Evolutionary conservation across 2,797 vertebrate species (phyloP), one percentile per base, ranked within the genome.

Genomic region (Xenops minutus): DNA sequence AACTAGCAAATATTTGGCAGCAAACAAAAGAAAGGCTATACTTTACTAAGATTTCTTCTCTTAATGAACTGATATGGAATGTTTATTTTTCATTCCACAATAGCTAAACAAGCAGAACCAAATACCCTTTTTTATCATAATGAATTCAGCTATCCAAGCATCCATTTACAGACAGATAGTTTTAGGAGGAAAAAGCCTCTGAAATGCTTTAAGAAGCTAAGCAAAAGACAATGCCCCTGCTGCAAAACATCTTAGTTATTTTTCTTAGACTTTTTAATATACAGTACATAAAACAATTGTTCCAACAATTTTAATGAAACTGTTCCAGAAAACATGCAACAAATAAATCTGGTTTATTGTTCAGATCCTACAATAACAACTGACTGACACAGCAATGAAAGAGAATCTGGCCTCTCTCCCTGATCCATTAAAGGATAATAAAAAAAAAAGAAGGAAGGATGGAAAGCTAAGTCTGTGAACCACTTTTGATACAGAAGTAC

Each of bases 71-170:
- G 48, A 85, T 79, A 49, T 6, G 5, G 12, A 77, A 10, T 71
- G 66, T 89, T 90, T 93, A 62, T 78, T 88, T 92, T 92, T 85
- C 39, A 48, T 56, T 92, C 85, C 61, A 85, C 34, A 72, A 67
- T 46, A 80, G 18, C 22, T 83, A 76, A 92, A 85, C 44, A 93
- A 84, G 52, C 52, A 87, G 81, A 87, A 92, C 36, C 6, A 69
- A 69, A 81, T 30, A 76, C 3, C 6, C 6, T 64, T 92, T 85
- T 79, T 51, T 46, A 74, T 80, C 27, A 56, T 82, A 89, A 94
- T 61, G 46, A 85, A 87, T 91, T 89, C 44, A 68, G 32, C 23
- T 73, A 80, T 36, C 30, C 64, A 86, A 85, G 26, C 15, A 82
- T 56, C 26, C 4, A 0, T 71, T 85, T 73, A 69, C 69, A 91